A percentile compares a stretch with the other conserved stretches of the same genome.
These are phyloP conservation scores for Clusia tigrina DNA, from an alignment of 2,888 invertebrate genomes.

Conservation along the genomic window DNA sequence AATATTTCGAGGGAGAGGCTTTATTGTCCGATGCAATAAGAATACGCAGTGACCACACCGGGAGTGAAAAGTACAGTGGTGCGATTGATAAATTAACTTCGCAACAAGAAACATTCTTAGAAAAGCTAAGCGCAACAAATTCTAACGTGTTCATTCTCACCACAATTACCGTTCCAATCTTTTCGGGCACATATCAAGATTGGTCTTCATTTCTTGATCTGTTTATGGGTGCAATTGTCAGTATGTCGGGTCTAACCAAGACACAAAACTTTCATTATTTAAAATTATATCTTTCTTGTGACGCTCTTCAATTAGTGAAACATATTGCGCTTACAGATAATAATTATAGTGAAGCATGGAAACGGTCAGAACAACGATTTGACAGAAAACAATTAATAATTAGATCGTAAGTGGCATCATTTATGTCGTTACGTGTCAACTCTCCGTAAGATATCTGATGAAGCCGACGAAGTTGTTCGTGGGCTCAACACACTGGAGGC, in stretches of 20 bases:
- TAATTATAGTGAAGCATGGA: constrained; percentile 6
- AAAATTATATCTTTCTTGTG: background rate
- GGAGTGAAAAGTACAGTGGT: too few species aligned
- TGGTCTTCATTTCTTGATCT: background rate
- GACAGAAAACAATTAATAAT: constrained; percentile 19
- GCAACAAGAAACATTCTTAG: background rate
- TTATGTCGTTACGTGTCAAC: constrained; percentile 17
- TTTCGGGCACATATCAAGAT: constrained; percentile 1
- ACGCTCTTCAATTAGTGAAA: background rate
- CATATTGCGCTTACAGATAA: background rate
- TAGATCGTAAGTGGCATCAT: constrained; percentile 21
- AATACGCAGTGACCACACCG: too few species aligned
- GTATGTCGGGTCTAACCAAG: background rate
- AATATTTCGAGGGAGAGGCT: background rate
- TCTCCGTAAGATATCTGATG: background rate
- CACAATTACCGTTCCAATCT: background rate
- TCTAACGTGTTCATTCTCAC: background rate
- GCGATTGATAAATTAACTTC: background rate
- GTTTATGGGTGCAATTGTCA: background rate
- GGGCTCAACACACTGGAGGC: background rate
- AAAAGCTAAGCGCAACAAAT: background rate
- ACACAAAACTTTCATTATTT: background rate
- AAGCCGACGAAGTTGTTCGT: background rate
- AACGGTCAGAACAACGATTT: constrained; percentile 12
- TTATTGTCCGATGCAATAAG: background rate